Conservation (phyloP, 2,113 vertebrate genomes). For the Arizona elegans region DNA sequence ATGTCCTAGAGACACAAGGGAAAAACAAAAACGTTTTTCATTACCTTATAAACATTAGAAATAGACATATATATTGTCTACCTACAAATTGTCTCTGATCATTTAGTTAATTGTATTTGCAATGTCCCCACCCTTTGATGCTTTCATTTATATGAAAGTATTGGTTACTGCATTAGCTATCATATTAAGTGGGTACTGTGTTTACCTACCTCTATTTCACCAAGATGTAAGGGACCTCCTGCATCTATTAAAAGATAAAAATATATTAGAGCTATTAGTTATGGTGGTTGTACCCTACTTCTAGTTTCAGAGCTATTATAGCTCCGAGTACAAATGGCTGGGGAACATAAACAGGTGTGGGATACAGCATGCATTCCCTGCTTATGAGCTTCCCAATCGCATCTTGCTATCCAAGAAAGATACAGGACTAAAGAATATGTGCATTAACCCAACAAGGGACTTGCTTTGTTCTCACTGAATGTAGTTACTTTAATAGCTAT, state of each 20-base stretch:
- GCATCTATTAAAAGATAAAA: slow-evolving; percentile 75
- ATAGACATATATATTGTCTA: background rate
- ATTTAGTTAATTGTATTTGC: background rate
- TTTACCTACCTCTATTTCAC: slow-evolving; percentile 89
- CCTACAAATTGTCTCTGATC: background rate
- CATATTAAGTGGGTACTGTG: background rate
- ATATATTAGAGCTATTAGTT: slow-evolving; percentile 19
- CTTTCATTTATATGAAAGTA: background rate
- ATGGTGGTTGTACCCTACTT: background rate
- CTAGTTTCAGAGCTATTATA: background rate
- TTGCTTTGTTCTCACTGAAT: background rate
- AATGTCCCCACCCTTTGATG: too few species aligned
- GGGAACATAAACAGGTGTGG: background rate
- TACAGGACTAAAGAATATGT: background rate
- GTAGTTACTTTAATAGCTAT: background rate
- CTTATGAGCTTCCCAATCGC: background rate
- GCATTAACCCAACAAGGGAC: background rate
- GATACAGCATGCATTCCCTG: too few species aligned
- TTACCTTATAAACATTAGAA: background rate
- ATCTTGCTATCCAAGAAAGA: background rate
- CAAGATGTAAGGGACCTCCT: slow-evolving; percentile 78
- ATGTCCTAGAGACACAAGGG: slow-evolving; percentile 73
- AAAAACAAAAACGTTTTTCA: background rate
- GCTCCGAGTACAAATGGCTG: background rate
- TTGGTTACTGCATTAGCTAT: background rate